A percentile compares a stretch with the other conserved stretches of the same genome.
These are phyloP conservation scores for Emydoidea blandingii DNA, from an alignment of 2,797 vertebrate species.

Conservation along the genomic window DNA sequence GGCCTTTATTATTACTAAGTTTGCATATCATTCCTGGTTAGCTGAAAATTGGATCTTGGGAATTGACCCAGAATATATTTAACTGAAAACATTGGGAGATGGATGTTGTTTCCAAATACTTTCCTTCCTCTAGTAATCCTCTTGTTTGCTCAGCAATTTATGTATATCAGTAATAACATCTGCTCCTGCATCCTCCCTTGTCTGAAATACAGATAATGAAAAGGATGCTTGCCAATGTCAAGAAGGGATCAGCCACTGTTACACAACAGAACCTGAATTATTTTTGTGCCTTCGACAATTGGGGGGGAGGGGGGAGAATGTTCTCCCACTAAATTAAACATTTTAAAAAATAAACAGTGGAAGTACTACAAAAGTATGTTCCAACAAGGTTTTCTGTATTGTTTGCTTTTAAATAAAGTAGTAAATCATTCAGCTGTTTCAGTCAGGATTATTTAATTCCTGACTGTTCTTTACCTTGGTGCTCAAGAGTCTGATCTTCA, in stretches of 20 bases:
- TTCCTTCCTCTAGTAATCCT: background rate
- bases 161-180: background rate
- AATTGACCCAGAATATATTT: background rate
- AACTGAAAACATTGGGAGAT: background rate
- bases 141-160: background rate
- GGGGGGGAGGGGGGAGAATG: background rate
- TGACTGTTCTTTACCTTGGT: conserved; percentile 40
- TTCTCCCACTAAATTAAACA: background rate
- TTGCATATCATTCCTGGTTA: background rate
- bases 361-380: conserved; percentile 22
- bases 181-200: background rate
- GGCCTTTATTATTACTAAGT: background rate
- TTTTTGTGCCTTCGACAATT: background rate
- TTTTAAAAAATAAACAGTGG: background rate
- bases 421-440: conserved; percentile 55
- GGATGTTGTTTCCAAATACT: background rate
- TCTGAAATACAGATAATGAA: background rate
- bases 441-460: conserved; percentile 36
- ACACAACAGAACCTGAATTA: background rate
- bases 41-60: background rate
- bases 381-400: background rate
- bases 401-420: conserved; percentile 51
- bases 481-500: conserved; percentile 18
- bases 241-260: background rate
- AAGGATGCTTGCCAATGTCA: background rate